Evolutionary conservation across 1,140 invertebrate genomes (phyloP).

Genomic region (Pseudomyrmex sp.): DNA sequence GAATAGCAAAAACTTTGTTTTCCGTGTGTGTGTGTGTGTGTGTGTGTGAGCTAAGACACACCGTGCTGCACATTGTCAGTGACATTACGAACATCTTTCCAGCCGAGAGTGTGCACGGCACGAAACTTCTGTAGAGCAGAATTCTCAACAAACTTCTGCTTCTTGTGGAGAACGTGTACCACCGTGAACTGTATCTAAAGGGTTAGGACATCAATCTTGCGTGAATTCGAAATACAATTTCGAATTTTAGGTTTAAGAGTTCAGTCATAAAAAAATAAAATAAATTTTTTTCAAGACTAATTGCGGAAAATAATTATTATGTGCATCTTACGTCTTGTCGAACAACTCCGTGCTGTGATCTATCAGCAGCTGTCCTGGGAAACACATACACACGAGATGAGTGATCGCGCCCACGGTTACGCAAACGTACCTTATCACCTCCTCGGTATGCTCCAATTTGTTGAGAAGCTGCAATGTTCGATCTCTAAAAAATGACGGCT

Average conservation of each 20-base stretch:
- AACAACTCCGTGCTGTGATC: constrained; percentile 24
- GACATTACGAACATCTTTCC: constrained; percentile 22
- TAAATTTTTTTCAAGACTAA: too few relatives aligned
- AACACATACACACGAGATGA: constrained; percentile 10
- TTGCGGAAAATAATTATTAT: background rate
- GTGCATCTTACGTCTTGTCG: background rate
- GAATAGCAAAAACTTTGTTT: too few relatives aligned
- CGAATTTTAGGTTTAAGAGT: too few relatives aligned
- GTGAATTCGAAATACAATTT: too few relatives aligned
- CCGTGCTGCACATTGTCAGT: constrained; percentile 6
- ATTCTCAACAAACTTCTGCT: background rate
- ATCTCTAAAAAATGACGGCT: too few relatives aligned
- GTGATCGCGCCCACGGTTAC: background rate
- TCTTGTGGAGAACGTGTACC: background rate
- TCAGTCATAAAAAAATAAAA: too few relatives aligned
- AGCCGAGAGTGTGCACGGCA: background rate
- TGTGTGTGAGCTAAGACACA: background rate
- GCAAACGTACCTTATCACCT: background rate
- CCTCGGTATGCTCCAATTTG: background rate
- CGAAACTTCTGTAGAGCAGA: constrained; percentile 5
- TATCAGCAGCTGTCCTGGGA: constrained; percentile 21
- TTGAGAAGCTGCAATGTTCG: background rate
- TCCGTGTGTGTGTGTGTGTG: too few relatives aligned
- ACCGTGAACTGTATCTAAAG: background rate
- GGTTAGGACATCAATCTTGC: background rate